A percentile compares a stretch with the other conserved stretches of the same genome.
phyloP scores from a whole-genome alignment of 2,888 invertebrate species.

The Sericinus montela region DNA sequence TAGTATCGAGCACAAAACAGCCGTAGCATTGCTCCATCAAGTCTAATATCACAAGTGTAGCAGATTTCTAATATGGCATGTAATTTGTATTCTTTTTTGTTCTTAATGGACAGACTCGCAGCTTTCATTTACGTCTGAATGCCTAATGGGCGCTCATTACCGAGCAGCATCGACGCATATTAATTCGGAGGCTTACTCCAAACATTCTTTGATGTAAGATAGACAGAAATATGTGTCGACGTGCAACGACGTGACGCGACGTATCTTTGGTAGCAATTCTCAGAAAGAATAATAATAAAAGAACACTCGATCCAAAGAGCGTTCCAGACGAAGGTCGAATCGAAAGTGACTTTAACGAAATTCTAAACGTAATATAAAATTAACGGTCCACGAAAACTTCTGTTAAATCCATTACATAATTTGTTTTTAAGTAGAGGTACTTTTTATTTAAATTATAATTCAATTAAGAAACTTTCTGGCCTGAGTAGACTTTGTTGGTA shows the following conservation, averaged over 20 bases:
- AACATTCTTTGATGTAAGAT: background rate
- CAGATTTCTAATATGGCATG: no score
- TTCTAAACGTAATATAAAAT: slow-evolving; percentile 4
- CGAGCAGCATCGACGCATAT: background rate
- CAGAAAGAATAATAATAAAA: background rate
- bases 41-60: no score
- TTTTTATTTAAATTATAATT: slow-evolving; percentile 13
- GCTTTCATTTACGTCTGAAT: background rate
- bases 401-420: slow-evolving; percentile 11
- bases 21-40: no score
- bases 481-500: background rate
- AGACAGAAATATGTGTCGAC: background rate
- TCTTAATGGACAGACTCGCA: no score
- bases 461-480: slow-evolving; percentile 4
- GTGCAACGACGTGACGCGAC: no score
- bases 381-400: slow-evolving; percentile 9
- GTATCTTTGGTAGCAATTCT: background rate
- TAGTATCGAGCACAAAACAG: no score
- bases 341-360: slow-evolving; percentile 2
- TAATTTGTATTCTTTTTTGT: no score
- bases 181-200: background rate
- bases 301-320: background rate
- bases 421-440: background rate
- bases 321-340: background rate
- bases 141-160: background rate